Evolutionary conservation across 53 echinoderm and acorn worm genomes (phyloP), one percentile per base, ranked within the genome.

Genomic region (Holothuria scabra): DNA sequence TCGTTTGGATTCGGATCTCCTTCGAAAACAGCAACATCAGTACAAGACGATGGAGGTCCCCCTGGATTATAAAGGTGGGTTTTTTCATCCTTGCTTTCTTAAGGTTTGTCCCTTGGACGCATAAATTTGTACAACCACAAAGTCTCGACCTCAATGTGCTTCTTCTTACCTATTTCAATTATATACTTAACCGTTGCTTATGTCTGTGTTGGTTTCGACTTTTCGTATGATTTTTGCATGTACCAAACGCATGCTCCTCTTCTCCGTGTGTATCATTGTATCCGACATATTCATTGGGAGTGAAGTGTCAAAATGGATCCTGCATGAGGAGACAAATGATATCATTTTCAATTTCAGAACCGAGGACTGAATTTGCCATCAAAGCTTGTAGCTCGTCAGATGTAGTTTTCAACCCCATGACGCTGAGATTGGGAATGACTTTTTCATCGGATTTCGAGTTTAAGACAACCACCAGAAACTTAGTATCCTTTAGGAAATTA

Each of bases 311-410:
- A 25, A 72, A 32, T 23, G 72, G 72, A 72, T 72, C 48, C 25
- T 72, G 46, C 13, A 46, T 24, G 25, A 72, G 46, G 25, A 72
- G 46, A 22, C 72, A 72, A 21, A 72, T 48, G 48, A 72, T 48
- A 34, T 72, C 72, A 12, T 72, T 48, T 12, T 46, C 46, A 44
- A 72, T 72, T 4, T 72, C 72, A 23, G 72, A 72, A 11, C 72
- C 72, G 48, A 49, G 72, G 4, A 12, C 44, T 44, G 72, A 48
- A 7, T 24, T 48, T 5, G 4, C 37, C 46, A 44, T 46, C 12
- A 4, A n/a, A 25, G 46, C 72, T 72, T 72, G 46, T 11, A 72
- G 28, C 21, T 72, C 72, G 48, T 48, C 48, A 48, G 24, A 44
- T 24, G 49, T 21, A 21, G 48, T 44, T 20, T 72, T 72, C 23